Conservation (phyloP, 2,113 vertebrate genomes). For the Neodon shergylaensis region DNA sequence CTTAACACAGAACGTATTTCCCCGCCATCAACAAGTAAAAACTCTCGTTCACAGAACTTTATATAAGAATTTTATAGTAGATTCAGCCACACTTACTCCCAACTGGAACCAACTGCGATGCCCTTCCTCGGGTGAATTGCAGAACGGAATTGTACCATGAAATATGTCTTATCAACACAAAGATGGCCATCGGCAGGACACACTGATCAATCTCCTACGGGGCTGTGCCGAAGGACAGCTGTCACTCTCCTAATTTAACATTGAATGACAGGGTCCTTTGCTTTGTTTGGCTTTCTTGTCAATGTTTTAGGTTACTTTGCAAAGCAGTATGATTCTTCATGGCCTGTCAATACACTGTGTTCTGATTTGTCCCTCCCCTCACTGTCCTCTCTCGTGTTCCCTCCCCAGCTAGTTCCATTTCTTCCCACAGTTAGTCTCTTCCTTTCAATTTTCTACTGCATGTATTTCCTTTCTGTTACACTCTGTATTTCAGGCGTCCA, state of each 20-base stretch:
- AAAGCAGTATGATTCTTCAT: background rate
- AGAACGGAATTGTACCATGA: no score
- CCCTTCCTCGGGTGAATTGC: background rate
- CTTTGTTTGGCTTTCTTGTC: background rate
- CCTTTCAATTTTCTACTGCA: no score
- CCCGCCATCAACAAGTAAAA: background rate
- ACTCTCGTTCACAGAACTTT: background rate
- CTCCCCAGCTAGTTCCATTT: background rate
- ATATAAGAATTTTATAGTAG: background rate
- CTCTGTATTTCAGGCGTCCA: background rate
- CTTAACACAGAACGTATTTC: no score
- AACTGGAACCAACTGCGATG: no score
- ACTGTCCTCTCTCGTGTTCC: background rate
- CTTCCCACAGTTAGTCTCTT: background rate
- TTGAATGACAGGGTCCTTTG: background rate
- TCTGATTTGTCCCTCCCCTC: background rate
- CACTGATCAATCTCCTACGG: background rate
- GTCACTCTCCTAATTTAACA: background rate
- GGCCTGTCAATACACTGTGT: background rate
- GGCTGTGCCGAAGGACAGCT: background rate
- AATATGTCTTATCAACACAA: no score
- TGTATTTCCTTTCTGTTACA: background rate
- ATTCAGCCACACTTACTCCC: background rate
- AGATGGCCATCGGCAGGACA: background rate
- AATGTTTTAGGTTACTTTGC: background rate